Evolutionary conservation across 2,888 invertebrate genomes (phyloP).

Genomic region (Cetonia aurata): DNA sequence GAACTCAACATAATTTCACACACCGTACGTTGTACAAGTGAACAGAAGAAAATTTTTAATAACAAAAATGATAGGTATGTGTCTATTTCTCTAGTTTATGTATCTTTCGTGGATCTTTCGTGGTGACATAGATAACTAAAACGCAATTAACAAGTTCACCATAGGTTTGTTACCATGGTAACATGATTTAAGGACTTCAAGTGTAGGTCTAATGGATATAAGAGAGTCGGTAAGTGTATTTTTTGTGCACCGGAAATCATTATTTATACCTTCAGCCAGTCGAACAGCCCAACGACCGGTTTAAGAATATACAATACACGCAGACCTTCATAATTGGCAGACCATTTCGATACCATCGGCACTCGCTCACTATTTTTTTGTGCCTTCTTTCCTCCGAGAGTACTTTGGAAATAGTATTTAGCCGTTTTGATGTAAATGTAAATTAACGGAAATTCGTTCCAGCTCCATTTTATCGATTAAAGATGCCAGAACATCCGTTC

Average conservation of each 20-base stretch:
- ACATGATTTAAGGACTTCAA: slow-evolving; percentile 24
- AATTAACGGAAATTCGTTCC: slow-evolving; percentile 44
- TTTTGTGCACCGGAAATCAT: slow-evolving; percentile 49
- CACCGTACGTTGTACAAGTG: no score
- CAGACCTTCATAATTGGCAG: slow-evolving; percentile 43
- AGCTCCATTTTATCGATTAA: slow-evolving; percentile 37
- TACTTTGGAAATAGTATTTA: slow-evolving; percentile 22
- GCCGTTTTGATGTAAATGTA: slow-evolving; percentile 42
- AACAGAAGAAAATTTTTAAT: no score
- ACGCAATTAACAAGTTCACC: slow-evolving; percentile 24
- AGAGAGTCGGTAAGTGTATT: slow-evolving; percentile 36
- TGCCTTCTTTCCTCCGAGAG: neutral
- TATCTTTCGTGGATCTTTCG: no score
- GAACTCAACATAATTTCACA: no score
- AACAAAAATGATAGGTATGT: no score
- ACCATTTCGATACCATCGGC: slow-evolving; percentile 43
- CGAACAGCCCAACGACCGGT: slow-evolving; percentile 21
- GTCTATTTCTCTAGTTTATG: no score
- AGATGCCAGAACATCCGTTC: slow-evolving; percentile 36
- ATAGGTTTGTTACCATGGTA: slow-evolving; percentile 19
- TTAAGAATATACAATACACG: slow-evolving; percentile 34
- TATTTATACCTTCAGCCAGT: slow-evolving; percentile 45
- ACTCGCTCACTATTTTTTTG: slow-evolving; percentile 6
- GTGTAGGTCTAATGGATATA: slow-evolving; percentile 25
- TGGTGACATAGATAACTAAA: neutral